Evolutionary conservation across 2,797 vertebrate species (phyloP).

Genomic region (Manis pentadactyla): DNA sequence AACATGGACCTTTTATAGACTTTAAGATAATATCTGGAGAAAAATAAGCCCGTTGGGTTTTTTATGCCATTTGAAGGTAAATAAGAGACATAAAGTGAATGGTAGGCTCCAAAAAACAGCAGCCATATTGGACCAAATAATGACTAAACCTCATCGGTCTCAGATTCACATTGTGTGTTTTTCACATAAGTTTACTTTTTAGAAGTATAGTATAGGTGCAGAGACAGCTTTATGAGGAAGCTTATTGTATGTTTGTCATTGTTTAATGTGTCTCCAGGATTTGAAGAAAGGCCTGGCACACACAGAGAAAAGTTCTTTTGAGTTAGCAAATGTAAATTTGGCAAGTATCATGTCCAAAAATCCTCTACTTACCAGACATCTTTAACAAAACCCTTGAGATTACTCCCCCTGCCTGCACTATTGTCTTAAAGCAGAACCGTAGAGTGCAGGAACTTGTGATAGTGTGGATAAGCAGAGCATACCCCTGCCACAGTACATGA

Average conservation of each 20-base stretch:
- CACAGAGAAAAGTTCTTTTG: background rate
- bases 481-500: background rate
- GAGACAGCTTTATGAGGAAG: background rate
- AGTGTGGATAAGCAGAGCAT: background rate
- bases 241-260: background rate
- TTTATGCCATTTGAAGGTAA: background rate
- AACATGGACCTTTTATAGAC: background rate
- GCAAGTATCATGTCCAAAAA: background rate
- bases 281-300: background rate
- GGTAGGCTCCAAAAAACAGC: background rate
- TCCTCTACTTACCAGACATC: background rate
- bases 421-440: background rate
- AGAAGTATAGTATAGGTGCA: background rate
- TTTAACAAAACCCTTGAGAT: background rate
- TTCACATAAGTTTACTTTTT: background rate
- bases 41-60: background rate
- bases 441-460: background rate
- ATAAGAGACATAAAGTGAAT: background rate
- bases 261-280: background rate
- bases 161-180: background rate
- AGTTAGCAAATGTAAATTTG: background rate
- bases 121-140: background rate
- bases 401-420: background rate
- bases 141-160: background rate
- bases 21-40: slow-evolving; percentile 2